Evolutionary conservation across 2,797 vertebrate species (phyloP), one percentile per base, ranked within the genome.

Genomic region (Hypotaenidia okinawae): DNA sequence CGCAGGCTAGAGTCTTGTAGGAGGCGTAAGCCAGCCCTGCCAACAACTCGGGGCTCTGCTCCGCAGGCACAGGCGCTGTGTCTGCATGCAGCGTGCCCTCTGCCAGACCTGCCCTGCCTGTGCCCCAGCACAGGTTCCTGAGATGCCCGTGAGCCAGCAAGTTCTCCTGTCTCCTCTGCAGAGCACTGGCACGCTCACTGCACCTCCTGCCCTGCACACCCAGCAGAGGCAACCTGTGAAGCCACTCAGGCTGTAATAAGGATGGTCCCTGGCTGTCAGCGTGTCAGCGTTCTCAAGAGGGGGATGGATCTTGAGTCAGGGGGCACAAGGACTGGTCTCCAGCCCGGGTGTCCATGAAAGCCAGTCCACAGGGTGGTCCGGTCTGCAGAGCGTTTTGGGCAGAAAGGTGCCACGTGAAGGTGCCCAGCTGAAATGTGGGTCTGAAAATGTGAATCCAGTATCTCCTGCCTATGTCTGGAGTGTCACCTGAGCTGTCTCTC

Each of bases 1-100:
- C 25, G 5, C 93, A 78, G 82, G 47, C 89, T 47, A 3, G 14
- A 62, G 39, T 24, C 92, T 61, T 30, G 81, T n/a, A 79, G 88
- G 90, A 87, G 93, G 39, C 87, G 70, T 9, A 25, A 87, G 91
- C 69, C 87, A 89, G 47, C 25, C 72, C 64, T 94, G 93, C 85
- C 96, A 93, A 93, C 89, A 80, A 78, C 47, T 1, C 1, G 5
- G 87, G 62, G 33, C 69, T 95, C 64, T 83, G 86, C 86, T 92
- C n/a, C 3, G 4, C 6, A 4, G 63, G 57, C 3, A 4, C 6
- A 4, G 63, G 57, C 5, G 2, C 1, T 3, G 30, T 67, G 67
- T 23, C 57, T 16, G 21, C 63, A 8, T 0, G 13, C 32, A 30
- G 22, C 5, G 2, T 89, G 74, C 27, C 90, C 45, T 33, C 49